Evolutionary conservation across 2,888 invertebrate genomes (phyloP), one percentile per base, ranked within the genome.

Genomic region (Camponotus fellah): DNA sequence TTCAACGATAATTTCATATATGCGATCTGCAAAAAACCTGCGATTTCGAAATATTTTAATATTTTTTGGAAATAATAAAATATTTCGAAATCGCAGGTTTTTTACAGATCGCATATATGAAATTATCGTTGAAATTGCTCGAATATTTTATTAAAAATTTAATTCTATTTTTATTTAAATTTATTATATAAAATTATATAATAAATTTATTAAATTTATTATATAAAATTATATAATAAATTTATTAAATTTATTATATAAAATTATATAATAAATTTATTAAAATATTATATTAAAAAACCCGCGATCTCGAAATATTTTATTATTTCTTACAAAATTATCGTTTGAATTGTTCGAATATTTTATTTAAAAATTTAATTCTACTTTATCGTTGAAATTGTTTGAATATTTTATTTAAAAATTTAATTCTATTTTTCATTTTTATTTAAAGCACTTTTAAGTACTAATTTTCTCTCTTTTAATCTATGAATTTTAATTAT

Each of bases 311-410:
- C n/a, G 17, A 53, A 53, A 56, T 10, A 21, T 4, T 4, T 40
- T 60, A 37, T 53, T 53, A 37, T 69, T 69, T 40, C 3, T n/a
- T n/a, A n/a, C n/a, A n/a, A n/a, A n/a, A n/a, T n/a, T n/a, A 26
- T 69, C 40, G 17, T 77, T 37, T 40, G 26, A 53, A 53, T 53
- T 32, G 0, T 60, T 43, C 0, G 10, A 34, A 53, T 53, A n/a
- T 53, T 53, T 53, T 60, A 26, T 26, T 26, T 26, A 26, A 26
- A 26, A 26, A 26, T 26, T 26, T 26, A 26, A 26, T 26, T 26
- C 26, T 26, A 26, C 2, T n/a, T 53, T 62, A 26, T 69, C 40
- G 17, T 77, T 37, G 26, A 40, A 53, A 53, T 53, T 32, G 0
- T 60, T 43, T 0, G 10, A 34, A 53, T 53, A n/a, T 53, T 53